Percentiles rank a stretch among this genome's conserved stretches.
These are phyloP conservation scores for Pherbina coryleti DNA, from an alignment of 2,888 invertebrate genomes.

Conservation along the genomic window DNA sequence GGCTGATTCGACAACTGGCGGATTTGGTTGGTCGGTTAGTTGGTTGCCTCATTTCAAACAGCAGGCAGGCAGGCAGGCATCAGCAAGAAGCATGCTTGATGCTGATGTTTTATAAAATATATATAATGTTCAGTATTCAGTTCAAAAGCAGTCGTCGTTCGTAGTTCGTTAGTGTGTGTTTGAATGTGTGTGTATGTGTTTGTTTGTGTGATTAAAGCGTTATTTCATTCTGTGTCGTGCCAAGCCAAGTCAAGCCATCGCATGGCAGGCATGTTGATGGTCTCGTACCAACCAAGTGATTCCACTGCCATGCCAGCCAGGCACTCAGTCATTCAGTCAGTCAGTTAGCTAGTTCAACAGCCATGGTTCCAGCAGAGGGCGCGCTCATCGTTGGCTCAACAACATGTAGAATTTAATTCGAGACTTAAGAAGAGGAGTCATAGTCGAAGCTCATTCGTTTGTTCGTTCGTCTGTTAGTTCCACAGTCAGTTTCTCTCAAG, in stretches of 20 bases:
- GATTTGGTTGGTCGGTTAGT: neutral
- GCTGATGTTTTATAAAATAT: constrained; percentile 32
- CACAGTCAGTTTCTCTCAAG: neutral
- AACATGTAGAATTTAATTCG: constrained; percentile 8
- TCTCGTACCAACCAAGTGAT: constrained; percentile 9
- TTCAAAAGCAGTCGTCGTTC: constrained; percentile 48
- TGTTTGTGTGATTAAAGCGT: constrained; percentile 30
- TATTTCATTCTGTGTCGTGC: constrained; percentile 28
- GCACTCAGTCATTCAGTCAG: neutral
- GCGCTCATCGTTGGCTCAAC: neutral
- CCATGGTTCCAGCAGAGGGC: neutral
- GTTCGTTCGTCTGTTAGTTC: constrained; percentile 34
- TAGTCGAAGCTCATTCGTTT: constrained; percentile 30
- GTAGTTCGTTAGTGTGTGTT: constrained; percentile 49
- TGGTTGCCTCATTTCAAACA: constrained; percentile 19
- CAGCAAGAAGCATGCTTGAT: neutral
- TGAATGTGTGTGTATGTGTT: constrained; percentile 8
- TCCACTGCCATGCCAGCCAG: neutral
- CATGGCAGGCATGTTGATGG: constrained; percentile 4
- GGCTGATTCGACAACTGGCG: neutral
- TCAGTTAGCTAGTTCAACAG: neutral
- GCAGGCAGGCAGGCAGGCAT: neutral
- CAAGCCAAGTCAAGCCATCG: constrained; percentile 17
- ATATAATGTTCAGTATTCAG: constrained; percentile 28
- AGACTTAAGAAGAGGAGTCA: constrained; percentile 15